These are phyloP conservation scores for Onychomys arenicola DNA, from an alignment of 2,797 vertebrate genomes.

Conservation along the genomic window DNA sequence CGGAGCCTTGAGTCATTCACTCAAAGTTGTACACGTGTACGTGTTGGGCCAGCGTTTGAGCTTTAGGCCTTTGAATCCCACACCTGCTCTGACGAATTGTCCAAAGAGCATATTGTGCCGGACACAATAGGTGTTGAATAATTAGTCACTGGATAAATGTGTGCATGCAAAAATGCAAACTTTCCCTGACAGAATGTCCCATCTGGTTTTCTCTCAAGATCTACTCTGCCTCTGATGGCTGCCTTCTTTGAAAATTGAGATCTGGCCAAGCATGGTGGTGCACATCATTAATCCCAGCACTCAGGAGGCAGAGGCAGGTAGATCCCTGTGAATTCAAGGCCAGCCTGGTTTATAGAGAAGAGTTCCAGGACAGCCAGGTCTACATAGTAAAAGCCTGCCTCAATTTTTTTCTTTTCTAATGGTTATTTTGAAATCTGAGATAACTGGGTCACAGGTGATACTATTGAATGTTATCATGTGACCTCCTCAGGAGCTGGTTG, in stretches of 20 bases:
- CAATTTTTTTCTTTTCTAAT: not conserved
- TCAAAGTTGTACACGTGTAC: not conserved
- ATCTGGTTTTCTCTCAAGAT: not conserved
- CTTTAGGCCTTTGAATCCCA: not conserved
- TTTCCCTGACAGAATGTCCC: not conserved
- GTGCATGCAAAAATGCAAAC: not conserved
- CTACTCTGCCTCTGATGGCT: not conserved
- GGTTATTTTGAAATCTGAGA: not conserved
- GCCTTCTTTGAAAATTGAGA: not conserved
- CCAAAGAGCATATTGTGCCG: not conserved
- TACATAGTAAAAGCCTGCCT: not conserved
- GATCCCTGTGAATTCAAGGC: not conserved
- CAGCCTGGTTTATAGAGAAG: not conserved
- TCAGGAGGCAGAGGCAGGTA: not conserved
- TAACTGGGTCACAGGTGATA: not conserved
- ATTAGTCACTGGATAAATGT: not conserved
- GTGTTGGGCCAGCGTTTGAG: not conserved
- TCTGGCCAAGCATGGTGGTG: not conserved
- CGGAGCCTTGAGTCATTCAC: not conserved
- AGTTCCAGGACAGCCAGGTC: not conserved
- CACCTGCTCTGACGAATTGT: not conserved
- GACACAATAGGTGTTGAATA: not conserved
- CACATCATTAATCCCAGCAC: not conserved
- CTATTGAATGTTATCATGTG: not conserved
- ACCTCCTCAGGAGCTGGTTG: not conserved